Percentiles rank a stretch among this genome's conserved stretches.
Evolutionary conservation across 2,888 invertebrate species (phyloP).

Genomic region (Pycnomerus fuliginosus): DNA sequence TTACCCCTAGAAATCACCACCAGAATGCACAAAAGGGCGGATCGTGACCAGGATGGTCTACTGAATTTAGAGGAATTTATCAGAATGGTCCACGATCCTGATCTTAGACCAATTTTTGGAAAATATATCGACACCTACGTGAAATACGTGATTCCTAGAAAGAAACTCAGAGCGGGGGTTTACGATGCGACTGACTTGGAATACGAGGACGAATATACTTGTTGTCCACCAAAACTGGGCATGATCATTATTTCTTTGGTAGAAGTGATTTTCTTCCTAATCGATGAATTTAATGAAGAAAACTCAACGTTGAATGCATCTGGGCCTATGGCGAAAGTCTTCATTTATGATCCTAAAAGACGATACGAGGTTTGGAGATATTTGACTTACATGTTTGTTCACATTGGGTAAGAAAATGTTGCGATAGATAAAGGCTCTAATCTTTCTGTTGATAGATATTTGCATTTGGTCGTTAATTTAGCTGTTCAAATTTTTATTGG

Average conservation of each 20-base stretch:
- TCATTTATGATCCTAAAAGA: conserved; percentile 86
- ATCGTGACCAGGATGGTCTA: conserved; percentile 63
- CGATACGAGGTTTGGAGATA: conserved; percentile 90
- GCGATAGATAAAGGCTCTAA: too few species aligned
- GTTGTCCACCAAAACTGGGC: conserved; percentile 88
- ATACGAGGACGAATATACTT: conserved; percentile 87
- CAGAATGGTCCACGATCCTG: conserved; percentile 63
- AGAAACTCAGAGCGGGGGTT: conserved; percentile 31
- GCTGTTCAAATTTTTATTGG: conserved; percentile 90
- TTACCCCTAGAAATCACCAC: conserved; percentile 61
- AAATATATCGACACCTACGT: conserved; percentile 63
- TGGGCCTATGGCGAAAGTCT: conserved; percentile 72
- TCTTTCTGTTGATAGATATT: conserved; percentile 59
- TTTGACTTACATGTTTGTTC: conserved; percentile 92
- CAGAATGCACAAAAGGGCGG: conserved; percentile 64
- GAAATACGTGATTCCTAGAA: conserved; percentile 15
- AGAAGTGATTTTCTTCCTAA: conserved; percentile 71
- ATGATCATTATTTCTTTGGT: conserved; percentile 85
- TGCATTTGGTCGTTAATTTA: conserved; percentile 86
- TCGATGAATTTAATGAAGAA: conserved; percentile 29
- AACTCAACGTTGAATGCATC: conserved; percentile 41
- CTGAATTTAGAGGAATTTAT: conserved; percentile 71
- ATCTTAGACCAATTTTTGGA: conserved; percentile 62
- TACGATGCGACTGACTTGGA: conserved; percentile 55
- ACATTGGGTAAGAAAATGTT: conserved; percentile 77